Evolutionary conservation across 1,140 invertebrate species (phyloP).

Genomic region (Procambarus virginalis): DNA sequence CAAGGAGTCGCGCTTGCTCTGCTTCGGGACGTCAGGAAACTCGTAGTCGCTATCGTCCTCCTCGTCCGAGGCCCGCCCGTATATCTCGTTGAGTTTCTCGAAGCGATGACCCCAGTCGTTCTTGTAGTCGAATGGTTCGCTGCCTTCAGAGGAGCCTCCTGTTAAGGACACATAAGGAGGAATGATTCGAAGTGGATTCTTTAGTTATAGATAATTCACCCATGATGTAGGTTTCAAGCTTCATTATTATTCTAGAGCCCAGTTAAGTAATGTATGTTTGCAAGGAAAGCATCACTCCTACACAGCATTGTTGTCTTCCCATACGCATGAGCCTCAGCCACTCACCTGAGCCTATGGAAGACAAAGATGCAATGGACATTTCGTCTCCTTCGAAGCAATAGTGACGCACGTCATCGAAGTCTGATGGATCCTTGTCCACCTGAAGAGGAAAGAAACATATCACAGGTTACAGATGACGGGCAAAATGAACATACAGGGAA

Average conservation of each 20-base stretch:
- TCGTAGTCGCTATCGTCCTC: conserved; percentile 67
- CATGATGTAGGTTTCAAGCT: too few species aligned
- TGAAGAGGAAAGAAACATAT: background rate
- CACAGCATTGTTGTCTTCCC: too few species aligned
- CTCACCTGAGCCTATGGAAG: conserved; percentile 67
- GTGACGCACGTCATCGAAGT: conserved; percentile 95
- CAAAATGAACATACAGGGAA: too few species aligned
- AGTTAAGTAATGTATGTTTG: too few species aligned
- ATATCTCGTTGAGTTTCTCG: conserved; percentile 63
- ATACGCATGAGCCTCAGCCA: background rate
- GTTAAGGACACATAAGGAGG: background rate
- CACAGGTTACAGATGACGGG: too few species aligned
- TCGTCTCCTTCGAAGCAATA: conserved; percentile 95
- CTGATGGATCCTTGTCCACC: conserved; percentile 73
- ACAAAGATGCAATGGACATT: conserved; percentile 69
- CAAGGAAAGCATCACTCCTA: too few species aligned
- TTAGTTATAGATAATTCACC: too few species aligned
- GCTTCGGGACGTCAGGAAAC: conserved; percentile 51
- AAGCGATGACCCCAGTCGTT: conserved; percentile 63
- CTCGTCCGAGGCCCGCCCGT: conserved; percentile 45
- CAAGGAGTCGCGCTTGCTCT: conserved; percentile 23
- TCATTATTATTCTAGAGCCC: too few species aligned
- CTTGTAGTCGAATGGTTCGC: conserved; percentile 52
- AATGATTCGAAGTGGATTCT: background rate
- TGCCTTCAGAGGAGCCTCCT: conserved; percentile 53